Conservation (phyloP, 2,113 vertebrate genomes). For the Formicarius rufipectus region DNA sequence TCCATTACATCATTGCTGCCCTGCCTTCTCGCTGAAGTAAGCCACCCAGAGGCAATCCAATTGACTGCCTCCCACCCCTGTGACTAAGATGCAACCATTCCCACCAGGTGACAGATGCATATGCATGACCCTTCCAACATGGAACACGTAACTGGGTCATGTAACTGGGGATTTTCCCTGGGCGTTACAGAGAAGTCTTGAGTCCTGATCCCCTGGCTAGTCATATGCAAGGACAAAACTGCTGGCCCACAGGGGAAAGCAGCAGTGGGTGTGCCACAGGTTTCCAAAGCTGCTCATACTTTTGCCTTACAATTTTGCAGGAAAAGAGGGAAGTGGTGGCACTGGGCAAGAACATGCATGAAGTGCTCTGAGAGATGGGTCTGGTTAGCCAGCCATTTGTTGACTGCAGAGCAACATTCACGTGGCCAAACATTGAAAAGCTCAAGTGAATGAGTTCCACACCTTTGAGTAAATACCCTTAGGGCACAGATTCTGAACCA, state of each 20-base stretch:
- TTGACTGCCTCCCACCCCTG: neutral
- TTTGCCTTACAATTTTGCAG: neutral
- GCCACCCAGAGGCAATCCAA: neutral
- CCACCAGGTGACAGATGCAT: neutral
- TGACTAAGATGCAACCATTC: neutral
- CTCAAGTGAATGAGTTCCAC: neutral
- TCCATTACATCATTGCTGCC: slow-evolving; percentile 16
- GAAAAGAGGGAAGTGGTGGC: neutral
- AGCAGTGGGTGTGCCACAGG: neutral
- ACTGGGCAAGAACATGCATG: neutral
- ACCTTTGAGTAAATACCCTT: neutral
- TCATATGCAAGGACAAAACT: neutral
- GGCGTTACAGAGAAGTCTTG: neutral
- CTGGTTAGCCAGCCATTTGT: neutral
- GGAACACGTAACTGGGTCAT: neutral
- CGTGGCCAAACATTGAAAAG: neutral
- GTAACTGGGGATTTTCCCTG: neutral
- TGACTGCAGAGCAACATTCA: neutral
- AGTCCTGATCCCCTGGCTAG: neutral
- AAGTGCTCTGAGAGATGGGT: neutral
- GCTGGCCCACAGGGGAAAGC: neutral
- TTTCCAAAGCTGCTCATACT: neutral
- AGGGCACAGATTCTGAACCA: neutral
- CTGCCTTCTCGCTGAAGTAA: neutral
- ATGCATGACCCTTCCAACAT: neutral